A percentile compares a stretch with the other conserved stretches of the same genome.
Evolutionary conservation across 2,113 vertebrate species (phyloP).

Genomic region (Panthera uncia): DNA sequence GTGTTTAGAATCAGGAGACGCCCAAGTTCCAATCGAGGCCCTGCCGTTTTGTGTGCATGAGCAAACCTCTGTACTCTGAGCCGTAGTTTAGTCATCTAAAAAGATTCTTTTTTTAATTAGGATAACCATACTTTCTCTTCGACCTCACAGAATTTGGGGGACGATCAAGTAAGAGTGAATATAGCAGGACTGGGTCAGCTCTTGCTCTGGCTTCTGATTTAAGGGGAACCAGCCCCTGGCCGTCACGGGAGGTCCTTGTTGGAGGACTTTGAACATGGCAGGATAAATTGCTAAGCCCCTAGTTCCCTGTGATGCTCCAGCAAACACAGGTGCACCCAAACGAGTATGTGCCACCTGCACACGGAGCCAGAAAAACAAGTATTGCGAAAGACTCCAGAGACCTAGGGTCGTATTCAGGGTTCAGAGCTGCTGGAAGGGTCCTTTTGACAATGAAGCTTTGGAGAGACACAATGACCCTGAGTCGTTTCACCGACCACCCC

Average conservation of each 20-base stretch:
- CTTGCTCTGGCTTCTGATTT: not conserved
- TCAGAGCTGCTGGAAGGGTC: not conserved
- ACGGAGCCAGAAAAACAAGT: not conserved
- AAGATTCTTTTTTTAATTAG: not conserved
- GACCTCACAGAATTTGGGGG: not conserved
- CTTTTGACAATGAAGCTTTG: not conserved
- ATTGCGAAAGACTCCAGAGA: not conserved
- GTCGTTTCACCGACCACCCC: not conserved
- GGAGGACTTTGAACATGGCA: not conserved
- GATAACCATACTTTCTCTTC: not conserved
- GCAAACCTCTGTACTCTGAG: not conserved
- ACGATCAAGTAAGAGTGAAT: not conserved
- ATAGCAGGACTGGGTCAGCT: not conserved
- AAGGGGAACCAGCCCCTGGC: not conserved
- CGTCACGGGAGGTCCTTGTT: not conserved
- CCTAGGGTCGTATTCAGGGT: not conserved
- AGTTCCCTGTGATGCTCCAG: accelerated
- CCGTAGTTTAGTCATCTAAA: not conserved
- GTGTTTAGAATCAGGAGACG: not conserved
- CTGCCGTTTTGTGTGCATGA: not conserved
- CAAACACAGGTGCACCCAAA: not conserved
- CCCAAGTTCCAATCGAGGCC: not conserved
- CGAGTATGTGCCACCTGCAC: not conserved
- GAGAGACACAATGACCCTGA: not conserved
- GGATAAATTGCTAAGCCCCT: not conserved